Evolutionary conservation across 2,888 invertebrate genomes (phyloP), one percentile per base, ranked within the genome.

Genomic region (Cephus nigrinus): DNA sequence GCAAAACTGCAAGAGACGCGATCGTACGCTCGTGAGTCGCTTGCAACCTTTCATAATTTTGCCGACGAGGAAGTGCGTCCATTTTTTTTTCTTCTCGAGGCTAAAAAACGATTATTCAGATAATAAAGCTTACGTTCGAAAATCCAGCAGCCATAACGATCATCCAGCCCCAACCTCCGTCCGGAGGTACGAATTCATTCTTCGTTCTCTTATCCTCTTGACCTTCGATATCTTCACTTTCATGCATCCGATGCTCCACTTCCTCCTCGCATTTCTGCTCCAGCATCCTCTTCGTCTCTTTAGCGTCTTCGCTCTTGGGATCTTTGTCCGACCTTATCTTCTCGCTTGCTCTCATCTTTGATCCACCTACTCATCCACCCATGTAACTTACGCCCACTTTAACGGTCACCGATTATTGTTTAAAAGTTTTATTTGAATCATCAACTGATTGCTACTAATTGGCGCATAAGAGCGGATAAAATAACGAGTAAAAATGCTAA

Each of bases 121-220:
- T 23, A 23, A 55, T 2, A 55, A 36, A 69, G 94, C 94, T 94
- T 92, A 96, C 96, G 89, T 95, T 96, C 76, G 95, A 95, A 85
- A 95, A 92, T 83, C 96, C 96, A 75, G 95, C 94, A 5, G 95
- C 96, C 11, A 95, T 86, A 40, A 95, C 94, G 32, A 96, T 93
- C 88, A 95, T 92, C 96, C 96, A 96, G 0, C 95, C 95, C 95
- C 96, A 96, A 0, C 96, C 96, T 5, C 96, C 96, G 89, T 96
- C 96, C 0, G 96, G 96, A 0, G 96, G 94, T 73, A 93, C 91
- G 85, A 95, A 95, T 76, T 94, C 93, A 12, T 31, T 33, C 33
- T 71, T 55, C 9, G 1, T 23, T 9, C 23, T 23, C 0, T 23
- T 23, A 9, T 55, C 23, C 1, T 55, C 55, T 4, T 9, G 9